Percentiles rank a stretch among this genome's conserved stretches.
Conservation (phyloP, 2,888 invertebrate genomes). For the Agrochola macilenta region DNA sequence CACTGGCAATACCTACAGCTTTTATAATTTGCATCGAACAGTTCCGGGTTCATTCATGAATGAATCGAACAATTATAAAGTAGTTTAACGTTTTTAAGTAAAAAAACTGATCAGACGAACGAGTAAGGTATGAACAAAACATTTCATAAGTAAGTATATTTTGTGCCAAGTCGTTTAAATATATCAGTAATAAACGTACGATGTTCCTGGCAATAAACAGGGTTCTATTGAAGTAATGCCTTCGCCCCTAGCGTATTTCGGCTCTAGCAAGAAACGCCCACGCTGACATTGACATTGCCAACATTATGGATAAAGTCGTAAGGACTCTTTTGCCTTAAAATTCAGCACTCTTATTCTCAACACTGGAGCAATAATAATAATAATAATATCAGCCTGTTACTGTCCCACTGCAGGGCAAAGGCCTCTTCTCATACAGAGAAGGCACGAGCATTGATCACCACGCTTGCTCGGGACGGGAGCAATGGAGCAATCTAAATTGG, state of each 20-base stretch:
- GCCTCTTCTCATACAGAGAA: too few species aligned
- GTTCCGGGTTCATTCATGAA: constrained; percentile 55
- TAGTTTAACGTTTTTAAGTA: constrained; percentile 17
- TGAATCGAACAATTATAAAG: constrained; percentile 17
- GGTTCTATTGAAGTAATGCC: not conserved
- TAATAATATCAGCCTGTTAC: too few species aligned
- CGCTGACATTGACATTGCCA: too few species aligned
- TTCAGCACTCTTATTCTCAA: not conserved
- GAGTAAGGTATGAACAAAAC: constrained; percentile 7
- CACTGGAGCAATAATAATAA: too few species aligned
- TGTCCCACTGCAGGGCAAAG: too few species aligned
- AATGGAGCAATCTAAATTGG: too few species aligned
- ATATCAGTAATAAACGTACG: not conserved
- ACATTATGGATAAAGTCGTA: not conserved
- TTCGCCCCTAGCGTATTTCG: not conserved
- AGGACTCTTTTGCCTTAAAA: not conserved
- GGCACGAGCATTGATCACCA: too few species aligned
- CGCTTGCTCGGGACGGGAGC: too few species aligned
- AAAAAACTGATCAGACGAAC: constrained; percentile 15
- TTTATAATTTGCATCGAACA: constrained; percentile 26
- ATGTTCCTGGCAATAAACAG: not conserved
- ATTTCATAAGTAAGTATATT: not conserved
- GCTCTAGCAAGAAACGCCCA: too few species aligned
- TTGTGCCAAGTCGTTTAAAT: not conserved
- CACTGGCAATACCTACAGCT: constrained; percentile 11